phyloP scores from a whole-genome alignment of 2,113 vertebrate genomes.

The Pteropus alecto region DNA sequence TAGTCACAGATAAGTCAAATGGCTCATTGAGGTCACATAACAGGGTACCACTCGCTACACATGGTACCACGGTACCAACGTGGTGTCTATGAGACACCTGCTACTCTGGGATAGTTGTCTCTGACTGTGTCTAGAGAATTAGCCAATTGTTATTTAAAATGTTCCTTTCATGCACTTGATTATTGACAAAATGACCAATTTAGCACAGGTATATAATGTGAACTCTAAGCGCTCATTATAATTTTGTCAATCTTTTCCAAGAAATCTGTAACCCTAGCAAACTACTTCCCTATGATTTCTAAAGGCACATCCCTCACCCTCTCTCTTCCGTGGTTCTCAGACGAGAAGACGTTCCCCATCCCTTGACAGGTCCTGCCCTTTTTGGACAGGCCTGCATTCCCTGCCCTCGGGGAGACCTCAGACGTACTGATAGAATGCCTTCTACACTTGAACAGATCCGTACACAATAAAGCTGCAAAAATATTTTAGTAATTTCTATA shows the following conservation, averaged over 20 bases:
- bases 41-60: no score
- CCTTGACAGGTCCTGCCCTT: not conserved
- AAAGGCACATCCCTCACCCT: not conserved
- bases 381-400: not conserved
- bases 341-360: not conserved
- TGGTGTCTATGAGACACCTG: rapidly evolving
- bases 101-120: not conserved
- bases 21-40: not conserved
- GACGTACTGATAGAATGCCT: not conserved
- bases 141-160: not conserved
- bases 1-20: not conserved
- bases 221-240: not conserved
- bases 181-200: not conserved
- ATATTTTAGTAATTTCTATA: not conserved
- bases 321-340: not conserved
- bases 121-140: not conserved
- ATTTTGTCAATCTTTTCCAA: not conserved
- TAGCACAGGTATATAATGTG: not conserved
- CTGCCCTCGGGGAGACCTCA: not conserved
- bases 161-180: not conserved
- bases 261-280: not conserved
- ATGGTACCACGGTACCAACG: not conserved
- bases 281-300: not conserved
- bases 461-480: not conserved
- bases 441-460: not conserved